Base-by-base conservation (phyloP, 2,113 vertebrate genomes). In the Corythoichthys intestinalis region DNA sequence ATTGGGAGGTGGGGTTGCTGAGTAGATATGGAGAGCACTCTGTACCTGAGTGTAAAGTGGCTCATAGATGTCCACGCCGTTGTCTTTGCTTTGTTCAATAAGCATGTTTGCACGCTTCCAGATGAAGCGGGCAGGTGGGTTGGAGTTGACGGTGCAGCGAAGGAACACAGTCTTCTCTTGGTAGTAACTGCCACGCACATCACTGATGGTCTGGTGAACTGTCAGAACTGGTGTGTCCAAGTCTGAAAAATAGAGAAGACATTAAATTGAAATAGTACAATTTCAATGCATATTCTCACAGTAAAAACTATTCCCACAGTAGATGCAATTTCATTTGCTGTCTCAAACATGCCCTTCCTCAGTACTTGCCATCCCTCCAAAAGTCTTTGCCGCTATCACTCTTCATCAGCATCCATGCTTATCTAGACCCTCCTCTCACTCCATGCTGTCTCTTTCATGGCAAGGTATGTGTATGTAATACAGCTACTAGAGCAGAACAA, bases 111-210 rank as follows among this genome's bases (percentile, higher is more conserved):
- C 96, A 4, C 97, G 92, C 86, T 98, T 98, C 97, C 97, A 99
- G 89, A 98, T 99, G 87, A 99, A 98, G 65, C 96, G 94, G 3
- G 96, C 97, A 0, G 97, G 96, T 0, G 97, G 97, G 89, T 98
- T 99, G 83, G 97, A 99, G 91, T 96, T 98, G 82, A 98, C 97
- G 0, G 97, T 98, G 76, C 97, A 98, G 70, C 97, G 96, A 28
- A 99, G 93, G 81, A 98, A 98, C 77, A 98, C 96, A 0, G 97
- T 98, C 90, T 98, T 98, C 90, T 99, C 97, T 85, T 98, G 96
- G 87, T 98, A 99, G 90, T 97, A 99, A 85, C 95, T 98, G 66
- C 95, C 96, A 0, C 96, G 93, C 1, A 98, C 96, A 0, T 98
- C 97, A 0, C 97, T 98, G 83, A 98, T 96, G 2, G 96, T 99